Percentiles rank a stretch among this genome's conserved stretches.
These are phyloP conservation scores for Rhagonycha fulva DNA, from an alignment of 2,888 invertebrate genomes.

Conservation along the genomic window DNA sequence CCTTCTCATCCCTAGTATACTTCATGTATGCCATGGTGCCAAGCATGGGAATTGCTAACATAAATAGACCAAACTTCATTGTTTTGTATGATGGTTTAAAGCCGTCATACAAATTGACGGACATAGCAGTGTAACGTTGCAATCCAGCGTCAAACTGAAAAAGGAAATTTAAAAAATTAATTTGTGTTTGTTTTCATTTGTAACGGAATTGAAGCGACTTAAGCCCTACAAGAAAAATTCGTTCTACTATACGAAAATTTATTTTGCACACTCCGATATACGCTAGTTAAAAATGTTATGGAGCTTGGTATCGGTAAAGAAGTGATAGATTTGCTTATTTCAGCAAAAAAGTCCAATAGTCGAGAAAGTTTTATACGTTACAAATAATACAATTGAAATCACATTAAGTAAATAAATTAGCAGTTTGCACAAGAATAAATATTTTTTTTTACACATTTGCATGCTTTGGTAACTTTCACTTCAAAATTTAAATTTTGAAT, in stretches of 20 bases:
- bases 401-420: not conserved
- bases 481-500: not conserved
- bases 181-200: no score
- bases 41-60: conserved; percentile 62
- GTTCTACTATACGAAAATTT: not conserved
- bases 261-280: no score
- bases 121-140: conserved; percentile 75
- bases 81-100: conserved; percentile 67
- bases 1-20: conserved; percentile 59
- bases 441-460: not conserved
- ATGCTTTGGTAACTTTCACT: not conserved
- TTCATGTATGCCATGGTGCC: conserved; percentile 60
- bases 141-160: conserved; percentile 83
- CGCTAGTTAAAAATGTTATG: no score
- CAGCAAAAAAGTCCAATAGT: no score
- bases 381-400: not conserved
- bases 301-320: no score
- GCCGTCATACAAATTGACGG: conserved; percentile 65
- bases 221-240: no score
- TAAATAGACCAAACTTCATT: conserved; percentile 45
- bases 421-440: not conserved
- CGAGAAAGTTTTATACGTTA: not conserved
- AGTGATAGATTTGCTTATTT: no score
- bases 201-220: no score
- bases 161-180: conserved; percentile 23